phyloP scores from a whole-genome alignment of 2,797 vertebrate species.

The Tragopan temminckii region DNA sequence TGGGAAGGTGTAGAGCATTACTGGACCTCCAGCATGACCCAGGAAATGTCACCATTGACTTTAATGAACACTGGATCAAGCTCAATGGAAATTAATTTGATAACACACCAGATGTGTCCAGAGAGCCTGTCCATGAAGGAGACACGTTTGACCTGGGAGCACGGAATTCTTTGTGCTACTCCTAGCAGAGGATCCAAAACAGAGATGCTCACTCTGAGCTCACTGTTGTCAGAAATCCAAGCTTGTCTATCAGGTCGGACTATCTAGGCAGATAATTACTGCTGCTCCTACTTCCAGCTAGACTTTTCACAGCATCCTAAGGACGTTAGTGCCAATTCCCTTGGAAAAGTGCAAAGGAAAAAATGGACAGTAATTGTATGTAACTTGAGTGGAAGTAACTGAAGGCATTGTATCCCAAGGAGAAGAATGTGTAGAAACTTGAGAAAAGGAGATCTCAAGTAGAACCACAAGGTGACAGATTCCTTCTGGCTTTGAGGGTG shows the following conservation, averaged over 20 bases:
- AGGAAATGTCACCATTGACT: constrained; percentile 64
- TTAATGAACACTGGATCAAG: constrained; percentile 61
- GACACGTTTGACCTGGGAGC: constrained; percentile 25
- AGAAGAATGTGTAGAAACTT: background rate
- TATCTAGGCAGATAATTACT: background rate
- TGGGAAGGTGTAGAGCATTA: constrained; percentile 43
- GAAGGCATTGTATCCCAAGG: background rate
- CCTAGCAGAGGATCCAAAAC: constrained; percentile 10
- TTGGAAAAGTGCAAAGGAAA: background rate
- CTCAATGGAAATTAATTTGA: constrained; percentile 56
- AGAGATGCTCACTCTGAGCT: background rate
- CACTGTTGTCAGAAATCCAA: background rate
- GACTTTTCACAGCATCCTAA: background rate
- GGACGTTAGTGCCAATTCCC: background rate
- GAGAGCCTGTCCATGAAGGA: constrained; percentile 41
- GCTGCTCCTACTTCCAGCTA: background rate
- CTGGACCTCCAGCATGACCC: constrained; percentile 45
- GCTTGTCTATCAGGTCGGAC: background rate
- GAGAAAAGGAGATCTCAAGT: background rate
- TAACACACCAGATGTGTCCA: constrained; percentile 58
- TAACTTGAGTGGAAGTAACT: background rate
- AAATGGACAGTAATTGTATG: background rate
- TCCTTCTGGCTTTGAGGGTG: background rate
- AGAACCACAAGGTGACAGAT: background rate
- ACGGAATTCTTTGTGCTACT: constrained; percentile 10